Evolutionary conservation across 2,888 invertebrate genomes (phyloP), one percentile per base, ranked within the genome.

Genomic region (Augochlorella aurata): DNA sequence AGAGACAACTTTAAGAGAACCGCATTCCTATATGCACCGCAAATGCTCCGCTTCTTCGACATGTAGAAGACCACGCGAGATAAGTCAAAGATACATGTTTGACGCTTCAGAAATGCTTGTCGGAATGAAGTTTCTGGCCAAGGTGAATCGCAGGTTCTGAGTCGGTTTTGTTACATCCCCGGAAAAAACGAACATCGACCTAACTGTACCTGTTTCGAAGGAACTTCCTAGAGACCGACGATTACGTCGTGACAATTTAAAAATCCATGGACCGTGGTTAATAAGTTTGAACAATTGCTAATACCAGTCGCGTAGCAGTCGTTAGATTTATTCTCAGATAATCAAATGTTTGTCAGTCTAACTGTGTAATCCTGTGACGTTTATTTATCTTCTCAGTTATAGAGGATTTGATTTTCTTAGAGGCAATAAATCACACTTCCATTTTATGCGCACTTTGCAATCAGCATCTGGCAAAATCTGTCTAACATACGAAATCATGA

Each of bases 11-110:
- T 10, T 67, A 54, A 79, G 63, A 52, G 52, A 75, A 61, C 74
- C 70, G 75, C 85, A 85, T 85, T 82, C 83, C 77, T 77, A 58
- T 70, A 75, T 82, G 72, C 74, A 68, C 61, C 71, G 38, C 38
- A 24, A 79, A 52, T 74, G 79, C 74, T 79, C 71, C 71, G 83
- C 49, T 79, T 71, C 70, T 83, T 81, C 70, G 68, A 61, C 68
- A 54, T 38, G 58, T 18, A n/a, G 18, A 74, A 50, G 10, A 18
- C 58, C 47, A 67, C 50, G 69, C 71, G 63, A 68, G 74, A 68
- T 67, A 67, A 73, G 47, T 74, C 61, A 63, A 49, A 50, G 65
- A 81, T 70, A 71, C 54, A 67, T 61, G 58, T 38, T 58, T 58
- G 58, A 24, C 7, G 58, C 24, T 14, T 14, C 12, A 1, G 58